phyloP scores from a whole-genome alignment of 2,797 vertebrate genomes.

The Malacoraja senta region DNA sequence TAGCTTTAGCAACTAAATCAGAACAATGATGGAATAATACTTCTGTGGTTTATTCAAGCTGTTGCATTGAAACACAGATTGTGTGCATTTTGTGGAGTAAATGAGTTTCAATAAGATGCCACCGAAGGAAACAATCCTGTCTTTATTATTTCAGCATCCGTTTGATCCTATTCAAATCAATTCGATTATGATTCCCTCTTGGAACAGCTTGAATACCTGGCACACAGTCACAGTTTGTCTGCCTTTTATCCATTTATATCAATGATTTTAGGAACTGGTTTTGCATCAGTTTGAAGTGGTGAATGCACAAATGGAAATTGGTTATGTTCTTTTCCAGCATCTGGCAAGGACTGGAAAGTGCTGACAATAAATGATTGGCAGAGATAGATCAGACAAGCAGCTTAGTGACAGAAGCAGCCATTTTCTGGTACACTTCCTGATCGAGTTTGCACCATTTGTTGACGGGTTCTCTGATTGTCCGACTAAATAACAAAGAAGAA shows the following conservation, averaged over 20 bases:
- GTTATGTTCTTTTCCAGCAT: slow-evolving; percentile 2
- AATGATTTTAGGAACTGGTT: neutral
- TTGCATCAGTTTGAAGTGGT: neutral
- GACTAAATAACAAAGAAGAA: neutral
- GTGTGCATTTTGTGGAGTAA: neutral
- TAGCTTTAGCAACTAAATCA: neutral
- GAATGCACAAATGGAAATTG: neutral
- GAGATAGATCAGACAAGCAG: neutral
- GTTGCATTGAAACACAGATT: neutral
- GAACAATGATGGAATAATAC: neutral
- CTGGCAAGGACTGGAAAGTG: neutral
- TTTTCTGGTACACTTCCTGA: neutral
- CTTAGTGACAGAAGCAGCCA: neutral
- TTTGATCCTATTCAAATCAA: slow-evolving; percentile 13
- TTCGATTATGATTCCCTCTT: neutral
- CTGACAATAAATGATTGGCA: neutral
- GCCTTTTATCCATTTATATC: neutral
- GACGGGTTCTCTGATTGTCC: neutral
- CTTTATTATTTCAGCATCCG: neutral
- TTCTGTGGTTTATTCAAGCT: neutral
- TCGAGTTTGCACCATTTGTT: slow-evolving; percentile 12
- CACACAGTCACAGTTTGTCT: neutral
- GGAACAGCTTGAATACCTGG: neutral
- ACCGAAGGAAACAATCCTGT: neutral
- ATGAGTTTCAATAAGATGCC: neutral